Evolutionary conservation across 2,797 vertebrate species (phyloP).

Genomic region (Aplochiton taeniatus): DNA sequence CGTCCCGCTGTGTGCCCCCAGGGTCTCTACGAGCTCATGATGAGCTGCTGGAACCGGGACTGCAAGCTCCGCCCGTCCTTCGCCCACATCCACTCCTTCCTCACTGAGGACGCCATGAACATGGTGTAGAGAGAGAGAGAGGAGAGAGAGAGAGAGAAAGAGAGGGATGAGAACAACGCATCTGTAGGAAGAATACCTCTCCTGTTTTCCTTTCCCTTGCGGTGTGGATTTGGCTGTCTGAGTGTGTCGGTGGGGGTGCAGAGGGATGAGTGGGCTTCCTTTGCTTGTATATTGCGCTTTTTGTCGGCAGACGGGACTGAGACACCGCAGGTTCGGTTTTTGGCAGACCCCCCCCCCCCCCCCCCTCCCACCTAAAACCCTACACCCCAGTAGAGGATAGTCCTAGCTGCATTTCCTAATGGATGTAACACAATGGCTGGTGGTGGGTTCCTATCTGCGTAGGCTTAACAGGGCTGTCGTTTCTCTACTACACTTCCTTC

Average conservation of each 20-base stretch:
- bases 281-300: conserved; percentile 63
- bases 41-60: conserved; percentile 92
- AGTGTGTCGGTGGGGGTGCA: conserved; percentile 23
- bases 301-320: conserved; percentile 58
- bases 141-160: background rate
- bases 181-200: background rate
- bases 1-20: conserved; percentile 86
- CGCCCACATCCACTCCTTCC: conserved; percentile 83
- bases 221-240: conserved; percentile 32
- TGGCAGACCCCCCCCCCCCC: conserved; percentile 38
- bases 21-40: conserved; percentile 90
- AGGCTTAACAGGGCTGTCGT: conserved; percentile 47
- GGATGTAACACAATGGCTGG: conserved; percentile 46
- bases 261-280: conserved; percentile 46
- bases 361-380: conserved; percentile 37
- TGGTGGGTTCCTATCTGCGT: conserved; percentile 69
- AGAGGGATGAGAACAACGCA: background rate
- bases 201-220: conserved; percentile 11
- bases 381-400: conserved; percentile 28
- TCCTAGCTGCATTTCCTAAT: conserved; percentile 39
- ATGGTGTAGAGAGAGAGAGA: conserved; percentile 73
- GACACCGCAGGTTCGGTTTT: conserved; percentile 79
- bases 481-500: conserved; percentile 35
- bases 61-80: conserved; percentile 90
- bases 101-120: conserved; percentile 86